Percentiles rank a stretch among this genome's conserved stretches.
Conservation (phyloP, 2,797 vertebrate genomes). For the Lepus townsendii region DNA sequence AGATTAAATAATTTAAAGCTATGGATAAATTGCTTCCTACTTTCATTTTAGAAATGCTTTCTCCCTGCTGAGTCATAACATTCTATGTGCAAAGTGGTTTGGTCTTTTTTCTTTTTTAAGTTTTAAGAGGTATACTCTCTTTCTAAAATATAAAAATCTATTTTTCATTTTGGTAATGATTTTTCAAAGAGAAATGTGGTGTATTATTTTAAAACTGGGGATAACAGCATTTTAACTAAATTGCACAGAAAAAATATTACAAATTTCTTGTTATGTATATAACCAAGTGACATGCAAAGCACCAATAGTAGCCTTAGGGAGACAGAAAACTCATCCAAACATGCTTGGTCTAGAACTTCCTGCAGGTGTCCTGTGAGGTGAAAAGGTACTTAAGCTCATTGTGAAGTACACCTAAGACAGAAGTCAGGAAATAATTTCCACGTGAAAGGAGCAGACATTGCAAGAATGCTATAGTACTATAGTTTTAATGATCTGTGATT, state of each 20-base stretch:
- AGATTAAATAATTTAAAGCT: constrained; percentile 73
- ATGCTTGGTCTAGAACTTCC: not conserved
- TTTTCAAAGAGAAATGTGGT: constrained; percentile 16
- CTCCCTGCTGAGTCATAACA: constrained; percentile 46
- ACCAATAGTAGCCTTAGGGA: not conserved
- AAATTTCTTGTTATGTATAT: not conserved
- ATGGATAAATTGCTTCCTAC: constrained; percentile 51
- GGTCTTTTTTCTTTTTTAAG: constrained; percentile 8
- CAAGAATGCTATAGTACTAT: too few species aligned
- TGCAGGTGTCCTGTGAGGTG: not conserved
- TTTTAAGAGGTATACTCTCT: constrained; percentile 48
- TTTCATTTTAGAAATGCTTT: constrained; percentile 55
- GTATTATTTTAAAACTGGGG: not conserved
- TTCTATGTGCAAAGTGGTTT: constrained; percentile 34
- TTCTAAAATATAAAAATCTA: constrained; percentile 56
- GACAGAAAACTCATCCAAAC: not conserved
- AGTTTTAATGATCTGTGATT: too few species aligned
- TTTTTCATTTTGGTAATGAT: not conserved
- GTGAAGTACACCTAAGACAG: not conserved
- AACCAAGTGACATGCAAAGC: not conserved
- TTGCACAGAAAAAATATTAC: not conserved
- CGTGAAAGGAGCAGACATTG: not conserved
- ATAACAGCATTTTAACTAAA: not conserved
- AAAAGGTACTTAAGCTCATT: not conserved
- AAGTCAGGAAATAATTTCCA: not conserved